Conservation (phyloP, 2,888 invertebrate genomes). For the Hybos culiciformis region DNA sequence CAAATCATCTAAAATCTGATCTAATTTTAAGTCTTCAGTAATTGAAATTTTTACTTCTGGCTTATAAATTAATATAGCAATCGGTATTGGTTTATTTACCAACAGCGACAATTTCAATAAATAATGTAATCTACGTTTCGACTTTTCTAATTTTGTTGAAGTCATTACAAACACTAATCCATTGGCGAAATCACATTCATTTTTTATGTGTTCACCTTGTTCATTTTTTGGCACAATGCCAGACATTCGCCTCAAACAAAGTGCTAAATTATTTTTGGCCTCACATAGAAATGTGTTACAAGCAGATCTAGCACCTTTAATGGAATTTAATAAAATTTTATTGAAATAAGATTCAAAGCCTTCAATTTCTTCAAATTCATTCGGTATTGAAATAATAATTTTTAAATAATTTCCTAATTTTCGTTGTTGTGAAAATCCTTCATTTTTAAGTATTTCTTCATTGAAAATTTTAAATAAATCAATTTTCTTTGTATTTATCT, state of each 20-base stretch:
- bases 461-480: slow-evolving; percentile 23
- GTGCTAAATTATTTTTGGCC: slow-evolving; percentile 20
- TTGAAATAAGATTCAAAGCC: slow-evolving; percentile 25
- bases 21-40: slow-evolving; percentile 20
- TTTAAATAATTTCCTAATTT: slow-evolving; percentile 25
- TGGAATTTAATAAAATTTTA: slow-evolving; percentile 19
- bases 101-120: slow-evolving; percentile 20
- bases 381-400: slow-evolving; percentile 24
- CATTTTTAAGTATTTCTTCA: slow-evolving; percentile 7
- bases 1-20: too few species aligned
- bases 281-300: slow-evolving; percentile 20
- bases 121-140: slow-evolving; percentile 21
- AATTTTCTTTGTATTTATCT: slow-evolving; percentile 14
- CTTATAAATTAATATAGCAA: too few species aligned
- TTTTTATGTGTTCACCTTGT: slow-evolving; percentile 14
- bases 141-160: slow-evolving; percentile 14
- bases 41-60: slow-evolving; percentile 36
- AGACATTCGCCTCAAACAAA: slow-evolving; percentile 29
- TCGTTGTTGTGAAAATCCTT: slow-evolving; percentile 18
- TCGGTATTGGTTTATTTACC: slow-evolving; percentile 19
- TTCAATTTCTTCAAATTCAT: slow-evolving; percentile 19
- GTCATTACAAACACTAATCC: slow-evolving; percentile 26
- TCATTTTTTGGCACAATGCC: slow-evolving; percentile 25
- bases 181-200: slow-evolving; percentile 23
- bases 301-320: not conserved